A percentile compares a stretch with the other conserved stretches of the same genome.
These are phyloP conservation scores for Calliscelio sp. DNA, from an alignment of 2,888 invertebrate species.

Conservation along the genomic window DNA sequence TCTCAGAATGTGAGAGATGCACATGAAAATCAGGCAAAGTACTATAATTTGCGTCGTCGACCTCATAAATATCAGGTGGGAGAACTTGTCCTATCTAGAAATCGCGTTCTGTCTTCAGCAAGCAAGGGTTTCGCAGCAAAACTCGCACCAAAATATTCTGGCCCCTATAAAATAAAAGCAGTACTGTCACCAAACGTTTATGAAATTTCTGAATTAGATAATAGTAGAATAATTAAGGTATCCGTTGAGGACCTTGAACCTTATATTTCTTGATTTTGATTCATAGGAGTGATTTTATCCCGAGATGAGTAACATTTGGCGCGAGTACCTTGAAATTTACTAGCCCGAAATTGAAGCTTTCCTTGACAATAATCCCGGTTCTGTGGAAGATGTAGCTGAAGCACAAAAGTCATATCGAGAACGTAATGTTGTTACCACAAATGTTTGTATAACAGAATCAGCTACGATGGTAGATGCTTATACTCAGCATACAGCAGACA, in stretches of 20 bases:
- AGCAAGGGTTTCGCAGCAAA: constrained; percentile 6
- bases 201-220: too few relatives aligned
- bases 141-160: background rate
- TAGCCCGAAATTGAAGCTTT: background rate
- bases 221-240: background rate
- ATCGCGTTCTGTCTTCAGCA: constrained; percentile 8
- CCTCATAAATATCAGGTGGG: background rate
- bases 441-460: background rate
- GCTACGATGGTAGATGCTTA: background rate
- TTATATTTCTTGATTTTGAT: background rate
- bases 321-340: background rate
- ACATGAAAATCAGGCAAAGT: background rate
- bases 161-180: background rate
- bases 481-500: background rate
- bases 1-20: constrained; percentile 1
- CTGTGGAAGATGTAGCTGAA: background rate
- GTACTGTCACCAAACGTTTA: too few relatives aligned
- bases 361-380: background rate
- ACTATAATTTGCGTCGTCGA: constrained; percentile 17
- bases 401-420: background rate
- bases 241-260: constrained; percentile 4
- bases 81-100: constrained; percentile 1
- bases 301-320: background rate
- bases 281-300: background rate
- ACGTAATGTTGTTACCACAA: background rate